Evolutionary conservation across 1,140 invertebrate species (phyloP).

Genomic region (Oryzaephilus surinamensis): DNA sequence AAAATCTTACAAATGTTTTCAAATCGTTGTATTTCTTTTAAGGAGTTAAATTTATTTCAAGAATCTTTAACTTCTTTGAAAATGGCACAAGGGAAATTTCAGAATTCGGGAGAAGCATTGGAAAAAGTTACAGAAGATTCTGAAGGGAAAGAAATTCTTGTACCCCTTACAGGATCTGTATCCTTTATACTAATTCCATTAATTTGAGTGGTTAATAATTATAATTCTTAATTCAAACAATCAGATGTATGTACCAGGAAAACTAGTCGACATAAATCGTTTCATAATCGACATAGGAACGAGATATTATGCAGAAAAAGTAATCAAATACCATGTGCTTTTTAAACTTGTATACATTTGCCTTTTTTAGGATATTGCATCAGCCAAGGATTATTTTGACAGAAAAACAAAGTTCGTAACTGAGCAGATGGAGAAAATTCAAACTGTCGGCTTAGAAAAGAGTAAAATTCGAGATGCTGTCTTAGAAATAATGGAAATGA

Average conservation of each 20-base stretch:
- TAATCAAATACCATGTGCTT: constrained; percentile 32
- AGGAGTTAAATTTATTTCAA: constrained; percentile 80
- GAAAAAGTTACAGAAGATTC: constrained; percentile 63
- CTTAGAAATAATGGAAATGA: constrained; percentile 57
- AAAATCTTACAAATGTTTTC: constrained; percentile 3
- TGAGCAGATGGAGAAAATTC: constrained; percentile 90
- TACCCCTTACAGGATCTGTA: constrained; percentile 82
- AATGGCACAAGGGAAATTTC: constrained; percentile 81
- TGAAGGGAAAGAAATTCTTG: constrained; percentile 73
- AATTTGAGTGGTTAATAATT: not conserved
- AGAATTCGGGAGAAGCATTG: constrained; percentile 74
- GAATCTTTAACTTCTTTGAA: constrained; percentile 81
- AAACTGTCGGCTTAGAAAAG: constrained; percentile 74
- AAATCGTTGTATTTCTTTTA: constrained; percentile 24
- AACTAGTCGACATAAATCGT: constrained; percentile 66
- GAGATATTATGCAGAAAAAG: constrained; percentile 90
- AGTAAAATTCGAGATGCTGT: constrained; percentile 73
- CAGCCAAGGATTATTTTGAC: constrained; percentile 85
- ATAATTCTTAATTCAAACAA: constrained; percentile 17
- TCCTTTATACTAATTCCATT: constrained; percentile 33
- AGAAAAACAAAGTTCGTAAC: constrained; percentile 83
- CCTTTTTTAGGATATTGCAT: constrained; percentile 54
- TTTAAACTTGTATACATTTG: not conserved
- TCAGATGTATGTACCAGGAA: constrained; percentile 87
- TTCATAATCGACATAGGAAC: constrained; percentile 91